Conservation (phyloP, 2,113 vertebrate genomes). For the Pituophis catenifer region DNA sequence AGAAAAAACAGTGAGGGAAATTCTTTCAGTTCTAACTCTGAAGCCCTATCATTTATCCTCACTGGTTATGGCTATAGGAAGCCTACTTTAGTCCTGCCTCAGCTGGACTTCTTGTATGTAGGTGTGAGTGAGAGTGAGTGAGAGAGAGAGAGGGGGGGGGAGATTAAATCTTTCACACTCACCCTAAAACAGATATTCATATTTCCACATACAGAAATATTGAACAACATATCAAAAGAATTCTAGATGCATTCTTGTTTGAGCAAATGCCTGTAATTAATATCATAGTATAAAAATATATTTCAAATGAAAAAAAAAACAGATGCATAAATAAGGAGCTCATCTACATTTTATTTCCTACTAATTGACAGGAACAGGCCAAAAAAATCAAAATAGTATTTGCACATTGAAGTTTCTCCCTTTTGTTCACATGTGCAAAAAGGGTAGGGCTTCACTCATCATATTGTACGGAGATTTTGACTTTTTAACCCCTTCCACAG, state of each 20-base stretch:
- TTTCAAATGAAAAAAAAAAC: not conserved
- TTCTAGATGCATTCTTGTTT: not conserved
- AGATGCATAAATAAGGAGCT: not conserved
- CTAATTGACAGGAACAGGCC: not conserved
- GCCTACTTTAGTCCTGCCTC: not conserved
- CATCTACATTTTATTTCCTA: not conserved
- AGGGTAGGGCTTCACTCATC: not conserved
- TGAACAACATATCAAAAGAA: not conserved
- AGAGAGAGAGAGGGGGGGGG: not conserved
- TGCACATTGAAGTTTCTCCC: not conserved
- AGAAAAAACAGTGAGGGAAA: not conserved
- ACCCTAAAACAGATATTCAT: not conserved
- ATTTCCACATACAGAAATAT: not conserved
- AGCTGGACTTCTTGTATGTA: not conserved
- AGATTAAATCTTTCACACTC: not conserved
- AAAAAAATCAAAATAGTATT: not conserved
- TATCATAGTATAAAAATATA: not conserved
- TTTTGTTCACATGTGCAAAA: not conserved
- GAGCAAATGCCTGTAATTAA: not conserved
- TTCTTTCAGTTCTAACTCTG: not conserved
- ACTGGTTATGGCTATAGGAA: not conserved
- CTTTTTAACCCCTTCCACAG: not conserved
- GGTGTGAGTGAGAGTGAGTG: not conserved
- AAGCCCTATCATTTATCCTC: slow-evolving; percentile 1
- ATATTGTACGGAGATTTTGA: not conserved